A percentile compares a stretch with the other conserved stretches of the same genome.
Conservation (phyloP, 2,113 vertebrate species). For the Pteruthius melanotis region DNA sequence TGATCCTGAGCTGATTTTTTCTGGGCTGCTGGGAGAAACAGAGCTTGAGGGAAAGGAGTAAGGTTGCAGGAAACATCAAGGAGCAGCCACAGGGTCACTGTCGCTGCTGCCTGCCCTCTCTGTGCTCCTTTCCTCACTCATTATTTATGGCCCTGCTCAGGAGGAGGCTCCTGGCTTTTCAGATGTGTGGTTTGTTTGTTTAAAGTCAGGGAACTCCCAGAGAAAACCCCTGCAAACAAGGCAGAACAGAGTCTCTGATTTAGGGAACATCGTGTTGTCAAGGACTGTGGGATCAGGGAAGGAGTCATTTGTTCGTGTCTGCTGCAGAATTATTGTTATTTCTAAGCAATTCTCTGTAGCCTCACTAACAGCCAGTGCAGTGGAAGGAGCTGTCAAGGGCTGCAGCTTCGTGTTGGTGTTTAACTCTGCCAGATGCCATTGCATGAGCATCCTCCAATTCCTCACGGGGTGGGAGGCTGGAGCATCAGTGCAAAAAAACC, state of each 20-base stretch:
- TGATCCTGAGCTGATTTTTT: neutral
- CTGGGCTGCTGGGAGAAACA: neutral
- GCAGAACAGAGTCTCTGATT: neutral
- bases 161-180: neutral
- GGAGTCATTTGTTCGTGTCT: neutral
- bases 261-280: neutral
- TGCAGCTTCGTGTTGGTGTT: accelerated
- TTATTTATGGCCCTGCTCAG: neutral
- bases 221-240: neutral
- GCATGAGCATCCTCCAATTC: neutral
- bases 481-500: neutral
- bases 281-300: neutral
- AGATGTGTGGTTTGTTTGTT: neutral
- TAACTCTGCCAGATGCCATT: neutral
- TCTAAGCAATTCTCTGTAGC: neutral
- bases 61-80: neutral
- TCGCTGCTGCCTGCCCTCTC: neutral
- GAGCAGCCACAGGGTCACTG: neutral
- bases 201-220: neutral
- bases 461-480: neutral
- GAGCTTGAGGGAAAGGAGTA: neutral
- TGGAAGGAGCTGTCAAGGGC: neutral
- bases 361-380: neutral
- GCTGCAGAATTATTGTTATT: neutral
- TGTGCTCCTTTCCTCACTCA: neutral